Percentiles rank a stretch among this genome's conserved stretches.
phyloP scores from a whole-genome alignment of 2,888 invertebrate genomes.

The Tuberolachnus salignus region DNA sequence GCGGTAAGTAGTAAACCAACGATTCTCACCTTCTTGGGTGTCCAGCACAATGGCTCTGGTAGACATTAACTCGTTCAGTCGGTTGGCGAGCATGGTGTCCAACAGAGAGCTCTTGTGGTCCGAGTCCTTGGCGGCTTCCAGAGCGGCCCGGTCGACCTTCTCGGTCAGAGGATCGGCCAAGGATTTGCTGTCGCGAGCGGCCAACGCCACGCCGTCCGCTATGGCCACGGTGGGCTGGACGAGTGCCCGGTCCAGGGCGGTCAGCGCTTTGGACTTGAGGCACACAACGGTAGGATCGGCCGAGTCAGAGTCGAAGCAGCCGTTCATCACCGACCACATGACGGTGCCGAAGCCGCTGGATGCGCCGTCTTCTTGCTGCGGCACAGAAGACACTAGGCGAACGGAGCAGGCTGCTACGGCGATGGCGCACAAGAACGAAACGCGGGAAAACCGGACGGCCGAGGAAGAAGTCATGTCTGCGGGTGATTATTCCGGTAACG shows the following conservation, averaged over 20 bases:
- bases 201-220: slow-evolving; percentile 10
- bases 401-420: no score
- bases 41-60: slow-evolving; percentile 36
- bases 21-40: slow-evolving; percentile 35
- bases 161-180: slow-evolving; percentile 50
- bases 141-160: slow-evolving; percentile 52
- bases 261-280: slow-evolving; percentile 46
- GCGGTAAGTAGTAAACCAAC: no score
- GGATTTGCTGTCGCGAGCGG: slow-evolving; percentile 41
- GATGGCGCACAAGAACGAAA: no score
- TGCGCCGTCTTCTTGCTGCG: not conserved
- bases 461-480: no score
- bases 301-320: slow-evolving; percentile 22
- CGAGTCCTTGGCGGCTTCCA: slow-evolving; percentile 23
- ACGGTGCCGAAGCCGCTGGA: not conserved
- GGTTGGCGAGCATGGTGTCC: slow-evolving; percentile 33
- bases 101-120: slow-evolving; percentile 24
- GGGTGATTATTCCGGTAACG: no score
- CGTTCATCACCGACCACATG: slow-evolving; percentile 29
- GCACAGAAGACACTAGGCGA: no score
- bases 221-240: slow-evolving; percentile 8
- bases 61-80: slow-evolving; percentile 35
- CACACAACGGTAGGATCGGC: slow-evolving; percentile 8
- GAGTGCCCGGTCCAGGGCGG: slow-evolving; percentile 22
- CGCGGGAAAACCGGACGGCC: no score